These are phyloP conservation scores for Sylvilagus bachmani DNA, from an alignment of 2,113 vertebrate species.

Conservation along the genomic window DNA sequence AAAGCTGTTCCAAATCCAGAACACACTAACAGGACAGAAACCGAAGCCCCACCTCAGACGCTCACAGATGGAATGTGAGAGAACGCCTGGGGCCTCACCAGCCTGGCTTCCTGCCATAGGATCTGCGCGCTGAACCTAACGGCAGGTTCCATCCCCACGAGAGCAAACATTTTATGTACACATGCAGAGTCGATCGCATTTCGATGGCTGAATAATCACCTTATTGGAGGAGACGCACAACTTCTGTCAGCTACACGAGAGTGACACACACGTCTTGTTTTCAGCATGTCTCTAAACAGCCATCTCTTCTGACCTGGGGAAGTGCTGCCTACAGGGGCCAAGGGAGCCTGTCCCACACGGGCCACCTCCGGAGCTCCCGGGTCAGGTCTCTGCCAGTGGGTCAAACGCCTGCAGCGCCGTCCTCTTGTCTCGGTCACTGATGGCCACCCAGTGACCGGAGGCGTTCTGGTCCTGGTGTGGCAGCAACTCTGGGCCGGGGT, in stretches of 20 bases:
- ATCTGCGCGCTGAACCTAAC: neutral
- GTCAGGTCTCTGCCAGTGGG: conserved; percentile 79
- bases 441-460: conserved; percentile 79
- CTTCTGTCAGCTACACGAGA: neutral
- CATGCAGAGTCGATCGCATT: neutral
- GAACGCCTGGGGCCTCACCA: neutral
- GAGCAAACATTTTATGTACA: neutral
- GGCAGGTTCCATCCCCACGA: neutral
- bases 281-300: neutral
- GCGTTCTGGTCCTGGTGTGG: neutral
- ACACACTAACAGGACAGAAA: neutral
- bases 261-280: neutral
- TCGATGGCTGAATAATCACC: neutral
- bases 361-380: neutral
- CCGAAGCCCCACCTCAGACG: neutral
- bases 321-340: neutral
- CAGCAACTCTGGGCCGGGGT: neutral
- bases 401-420: conserved; percentile 72
- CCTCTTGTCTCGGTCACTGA: conserved; percentile 81
- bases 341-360: neutral
- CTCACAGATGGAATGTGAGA: neutral
- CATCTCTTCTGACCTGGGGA: neutral
- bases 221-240: neutral
- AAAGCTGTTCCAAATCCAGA: neutral
- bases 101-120: neutral